Evolutionary conservation across 2,113 vertebrate species (phyloP), one percentile per base, ranked within the genome.

Genomic region (Salvator merianae): DNA sequence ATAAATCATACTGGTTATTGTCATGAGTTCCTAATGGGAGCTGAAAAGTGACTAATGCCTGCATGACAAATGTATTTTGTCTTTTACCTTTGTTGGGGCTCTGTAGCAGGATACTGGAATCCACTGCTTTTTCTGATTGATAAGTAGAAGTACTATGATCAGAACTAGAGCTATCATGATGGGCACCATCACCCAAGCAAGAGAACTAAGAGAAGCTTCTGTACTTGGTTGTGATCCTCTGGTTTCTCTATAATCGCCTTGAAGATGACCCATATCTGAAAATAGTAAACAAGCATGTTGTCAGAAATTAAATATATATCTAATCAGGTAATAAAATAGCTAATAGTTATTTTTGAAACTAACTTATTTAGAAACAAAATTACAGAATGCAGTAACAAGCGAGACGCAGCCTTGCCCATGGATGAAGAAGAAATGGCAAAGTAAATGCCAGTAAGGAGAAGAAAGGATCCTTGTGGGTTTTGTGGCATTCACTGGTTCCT

Each of bases 41-140:
- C 43, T 47, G 43, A 47, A 47, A 47, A 47, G 43, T 47, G 43
- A 30, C 32, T 71, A 55, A 55, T 68, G n/a, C 32, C 3, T 59
- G 30, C 36, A 40, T 34, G 30, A 20, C 30, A 81, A 85, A 82
- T 0, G 66, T 28, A 40, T 79, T 53, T 83, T 79, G 2, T 43
- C 63, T 0, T 0, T 16, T 95, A 98, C 97, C 97, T 98, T 98
- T 86, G 97, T 96, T 79, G 97, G 97, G 87, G 97, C 89, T 89
- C 96, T 96, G 91, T 98, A 98, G 94, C 97, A 98, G 72, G 96
- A 97, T 88, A 97, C 96, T 20, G 97, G 96, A 79, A 98, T 93
- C 97, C 97, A 98, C 88, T 97, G 97, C 90, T 97, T 98, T 71
- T 97, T 97, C 94, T 97, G 97, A 90, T 97, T 98, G 92, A 97